These are phyloP conservation scores for Pyxicephalus adspersus DNA, from an alignment of 2,113 vertebrate genomes.

Conservation along the genomic window DNA sequence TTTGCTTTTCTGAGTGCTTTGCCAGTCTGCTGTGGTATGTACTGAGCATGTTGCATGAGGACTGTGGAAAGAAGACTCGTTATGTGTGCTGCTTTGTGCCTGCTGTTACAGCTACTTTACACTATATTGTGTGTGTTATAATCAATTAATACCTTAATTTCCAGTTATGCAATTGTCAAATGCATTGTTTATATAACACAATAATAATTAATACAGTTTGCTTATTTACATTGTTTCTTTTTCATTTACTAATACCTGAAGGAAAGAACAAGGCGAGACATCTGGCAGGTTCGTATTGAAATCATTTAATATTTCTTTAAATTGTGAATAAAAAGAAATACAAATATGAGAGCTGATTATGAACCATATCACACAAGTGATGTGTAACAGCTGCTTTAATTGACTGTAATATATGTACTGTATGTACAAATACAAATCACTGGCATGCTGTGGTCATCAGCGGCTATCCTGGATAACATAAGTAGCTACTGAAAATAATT, in stretches of 20 bases:
- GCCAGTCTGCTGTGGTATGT: slow-evolving; percentile 70
- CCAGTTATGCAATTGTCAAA: slow-evolving; percentile 59
- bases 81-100: slow-evolving; percentile 62
- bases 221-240: slow-evolving; percentile 67
- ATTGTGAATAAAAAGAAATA: background rate
- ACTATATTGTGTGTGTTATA: slow-evolving; percentile 56
- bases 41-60: slow-evolving; percentile 67
- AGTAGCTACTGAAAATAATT: too few relatives aligned
- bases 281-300: slow-evolving; percentile 88
- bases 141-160: slow-evolving; percentile 59
- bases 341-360: too few relatives aligned
- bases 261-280: slow-evolving; percentile 91
- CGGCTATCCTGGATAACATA: too few relatives aligned
- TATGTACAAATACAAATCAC: too few relatives aligned
- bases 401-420: too few relatives aligned
- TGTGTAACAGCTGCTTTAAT: too few relatives aligned
- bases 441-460: too few relatives aligned
- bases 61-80: slow-evolving; percentile 33
- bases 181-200: slow-evolving; percentile 61
- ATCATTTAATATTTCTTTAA: slow-evolving; percentile 63
- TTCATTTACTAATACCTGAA: slow-evolving; percentile 76
- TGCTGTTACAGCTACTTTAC: slow-evolving; percentile 52
- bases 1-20: slow-evolving; percentile 68
- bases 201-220: slow-evolving; percentile 60
- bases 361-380: too few relatives aligned